Base-by-base conservation (phyloP, 53 echinoderm and acorn worm species). In the Holothuria leucospilota region DNA sequence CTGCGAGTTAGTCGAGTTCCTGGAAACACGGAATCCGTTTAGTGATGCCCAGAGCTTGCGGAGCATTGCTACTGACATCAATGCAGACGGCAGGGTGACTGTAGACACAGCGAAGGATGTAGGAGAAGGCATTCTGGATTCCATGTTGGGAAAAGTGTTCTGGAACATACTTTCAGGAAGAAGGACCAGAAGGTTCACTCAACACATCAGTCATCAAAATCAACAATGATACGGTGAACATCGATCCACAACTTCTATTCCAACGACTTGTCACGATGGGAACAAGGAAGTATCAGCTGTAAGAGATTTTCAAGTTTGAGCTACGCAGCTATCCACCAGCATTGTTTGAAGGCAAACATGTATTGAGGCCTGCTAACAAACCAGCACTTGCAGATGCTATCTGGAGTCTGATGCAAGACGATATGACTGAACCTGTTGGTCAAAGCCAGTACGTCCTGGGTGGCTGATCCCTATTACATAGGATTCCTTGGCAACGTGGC, bases 101-200 rank as follows among this genome's bases (percentile, higher is more conserved):
- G n/a, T 20, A 62, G 62, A 62, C 62, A 62, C 20, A 62, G 62
- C 62, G 62, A 62, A 62, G 20, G 62, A 62, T 62, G 62, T 62
- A 62, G 62, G 62, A 2, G 62, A 62, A 62, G 20, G n/a, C 62
- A 62, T 62, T 62, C 20, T 62, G 62, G 62, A 62, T 62, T 62
- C n/a, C 62, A 62, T 62, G 62, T 62, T 62, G 62, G 62, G 62
- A 62, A 62, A 62, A 62, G 62, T 62, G 62, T 62, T 62, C 62
- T n/a, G 62, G n/a, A 62, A 62, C 62, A 62, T 4, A 62, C 62
- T 62, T 62, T 62, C 62, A n/a, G 62, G 62, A 62, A 62, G 4
- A 20, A 62, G 62, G 62, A 62, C 62, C 62, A 62, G 62, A 4
- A 1, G 62, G 62, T 62, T 2, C 62, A 62, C 62, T 2, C 62